These are phyloP conservation scores for Chaenocephalus aceratus DNA, from an alignment of 2,113 vertebrate species.

Conservation along the genomic window DNA sequence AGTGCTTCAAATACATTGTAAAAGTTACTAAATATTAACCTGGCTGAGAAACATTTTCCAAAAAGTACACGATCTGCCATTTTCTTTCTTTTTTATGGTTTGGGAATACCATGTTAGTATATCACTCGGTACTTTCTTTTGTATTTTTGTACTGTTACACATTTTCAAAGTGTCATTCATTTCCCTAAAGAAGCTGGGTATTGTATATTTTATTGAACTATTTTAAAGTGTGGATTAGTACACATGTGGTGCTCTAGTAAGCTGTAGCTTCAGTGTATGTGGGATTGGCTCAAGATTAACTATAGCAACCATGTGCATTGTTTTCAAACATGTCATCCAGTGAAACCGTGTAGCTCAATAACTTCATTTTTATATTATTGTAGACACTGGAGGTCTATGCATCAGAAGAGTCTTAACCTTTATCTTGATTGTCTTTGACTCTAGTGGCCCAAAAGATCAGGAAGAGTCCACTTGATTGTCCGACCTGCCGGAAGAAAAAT, in stretches of 20 bases:
- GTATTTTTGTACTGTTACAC: no score
- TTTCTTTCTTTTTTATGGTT: no score
- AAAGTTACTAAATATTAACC: no score
- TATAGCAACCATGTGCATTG: not conserved
- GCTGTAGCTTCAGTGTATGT: not conserved
- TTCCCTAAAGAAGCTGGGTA: no score
- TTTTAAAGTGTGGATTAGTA: not conserved
- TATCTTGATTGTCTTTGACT: slow-evolving; percentile 7
- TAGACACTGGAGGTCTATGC: no score
- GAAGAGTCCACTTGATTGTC: slow-evolving; percentile 69
- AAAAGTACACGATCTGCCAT: no score
- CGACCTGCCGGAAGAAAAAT: slow-evolving; percentile 4
- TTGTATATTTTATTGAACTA: no score
- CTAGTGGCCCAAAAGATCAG: slow-evolving; percentile 63
- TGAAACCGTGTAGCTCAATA: not conserved
- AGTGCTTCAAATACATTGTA: no score
- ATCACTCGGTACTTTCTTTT: no score
- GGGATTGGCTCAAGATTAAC: not conserved
- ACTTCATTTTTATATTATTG: not conserved
- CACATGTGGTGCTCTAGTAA: not conserved
- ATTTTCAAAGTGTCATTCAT: no score
- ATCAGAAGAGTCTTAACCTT: not conserved
- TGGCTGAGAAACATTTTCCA: no score
- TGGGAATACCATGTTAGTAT: no score
- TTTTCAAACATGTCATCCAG: not conserved